These are phyloP conservation scores for Agrypnia vestita DNA, from an alignment of 1,140 invertebrate genomes.

Conservation along the genomic window DNA sequence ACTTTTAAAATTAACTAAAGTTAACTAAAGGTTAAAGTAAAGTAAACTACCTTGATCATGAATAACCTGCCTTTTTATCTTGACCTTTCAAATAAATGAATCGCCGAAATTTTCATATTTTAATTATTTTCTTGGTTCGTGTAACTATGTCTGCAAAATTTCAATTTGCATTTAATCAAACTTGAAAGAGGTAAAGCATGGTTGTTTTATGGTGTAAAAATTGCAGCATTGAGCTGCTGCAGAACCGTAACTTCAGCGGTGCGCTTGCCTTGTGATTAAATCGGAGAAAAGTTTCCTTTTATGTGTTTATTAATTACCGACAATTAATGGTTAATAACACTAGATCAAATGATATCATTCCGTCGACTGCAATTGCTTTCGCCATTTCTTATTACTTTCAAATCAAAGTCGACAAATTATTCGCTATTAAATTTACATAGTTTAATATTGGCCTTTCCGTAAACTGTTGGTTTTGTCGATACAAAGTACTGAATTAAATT, in stretches of 20 bases:
- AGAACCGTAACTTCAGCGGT: not conserved
- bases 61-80: no score
- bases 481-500: no score
- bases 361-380: not conserved
- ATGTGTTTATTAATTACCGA: slow-evolving; percentile 24
- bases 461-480: no score
- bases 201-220: slow-evolving; percentile 15
- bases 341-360: slow-evolving; percentile 17
- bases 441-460: no score
- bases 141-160: not conserved
- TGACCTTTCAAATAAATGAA: not conserved
- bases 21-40: no score
- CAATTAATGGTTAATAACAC: slow-evolving; percentile 26
- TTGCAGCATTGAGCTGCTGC: not conserved
- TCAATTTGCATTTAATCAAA: not conserved
- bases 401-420: no score
- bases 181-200: not conserved
- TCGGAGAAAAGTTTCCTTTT: slow-evolving; percentile 19
- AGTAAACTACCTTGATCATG: no score
- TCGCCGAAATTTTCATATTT: not conserved
- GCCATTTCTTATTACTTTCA: not conserved
- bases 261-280: slow-evolving; percentile 27
- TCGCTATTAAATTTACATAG: no score
- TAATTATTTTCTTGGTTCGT: not conserved
- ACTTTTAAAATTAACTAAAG: not conserved